phyloP scores from a whole-genome alignment of 1,140 invertebrate genomes.

The Drosophila bocki region DNA sequence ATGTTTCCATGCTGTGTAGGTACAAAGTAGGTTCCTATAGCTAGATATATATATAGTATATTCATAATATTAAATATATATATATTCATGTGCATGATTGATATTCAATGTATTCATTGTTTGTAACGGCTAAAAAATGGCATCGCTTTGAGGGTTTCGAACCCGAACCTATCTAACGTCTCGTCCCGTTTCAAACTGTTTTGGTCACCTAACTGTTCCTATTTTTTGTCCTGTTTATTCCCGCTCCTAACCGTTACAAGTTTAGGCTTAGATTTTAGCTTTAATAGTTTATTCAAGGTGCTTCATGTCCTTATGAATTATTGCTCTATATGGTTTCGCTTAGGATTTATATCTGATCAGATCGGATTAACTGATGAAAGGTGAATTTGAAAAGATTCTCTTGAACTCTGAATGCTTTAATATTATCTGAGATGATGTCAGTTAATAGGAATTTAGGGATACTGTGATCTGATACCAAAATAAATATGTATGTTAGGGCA shows the following conservation, averaged over 20 bases:
- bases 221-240: constrained; percentile 35
- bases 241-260: constrained; percentile 63
- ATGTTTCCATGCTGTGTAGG: constrained; percentile 56
- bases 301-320: constrained; percentile 40
- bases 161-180: constrained; percentile 48
- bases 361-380: background rate
- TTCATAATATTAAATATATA: constrained; percentile 36
- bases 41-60: constrained; percentile 52
- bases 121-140: constrained; percentile 76
- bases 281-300: constrained; percentile 32
- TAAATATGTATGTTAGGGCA: background rate
- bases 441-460: background rate
- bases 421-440: background rate
- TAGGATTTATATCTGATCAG: constrained; percentile 30
- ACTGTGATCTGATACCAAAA: background rate
- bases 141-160: constrained; percentile 58
- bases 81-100: constrained; percentile 45
- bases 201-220: constrained; percentile 66
- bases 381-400: background rate
- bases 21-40: constrained; percentile 70
- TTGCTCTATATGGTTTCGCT: constrained; percentile 49
- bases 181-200: constrained; percentile 47
- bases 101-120: constrained; percentile 47
- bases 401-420: background rate
- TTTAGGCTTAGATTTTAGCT: constrained; percentile 25